A percentile compares a stretch with the other conserved stretches of the same genome.
Conservation (phyloP, 1,140 invertebrate species). For the Elysia chlorotica region DNA sequence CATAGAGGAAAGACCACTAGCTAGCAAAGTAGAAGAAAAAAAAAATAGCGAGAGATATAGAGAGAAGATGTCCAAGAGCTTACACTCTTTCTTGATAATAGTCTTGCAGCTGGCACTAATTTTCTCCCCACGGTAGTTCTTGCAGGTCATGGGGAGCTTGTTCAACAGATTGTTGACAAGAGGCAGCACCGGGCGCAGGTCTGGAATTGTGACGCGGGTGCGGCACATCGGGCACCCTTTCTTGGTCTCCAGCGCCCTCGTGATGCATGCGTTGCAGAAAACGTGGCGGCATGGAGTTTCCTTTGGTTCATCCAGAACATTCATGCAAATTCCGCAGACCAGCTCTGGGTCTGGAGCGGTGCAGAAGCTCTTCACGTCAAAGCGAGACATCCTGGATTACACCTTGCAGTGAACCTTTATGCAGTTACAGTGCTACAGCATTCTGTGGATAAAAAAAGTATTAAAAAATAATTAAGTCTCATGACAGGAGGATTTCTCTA, state of each 20-base stretch:
- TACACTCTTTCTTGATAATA: no score
- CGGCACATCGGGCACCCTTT: constrained; percentile 52
- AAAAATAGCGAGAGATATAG: no score
- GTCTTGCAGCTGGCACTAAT: no score
- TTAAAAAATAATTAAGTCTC: no score
- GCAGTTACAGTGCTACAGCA: no score
- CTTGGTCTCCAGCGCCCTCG: constrained; percentile 38
- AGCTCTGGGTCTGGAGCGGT: constrained; percentile 48
- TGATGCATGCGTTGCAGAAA: constrained; percentile 52
- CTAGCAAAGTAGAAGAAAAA: no score
- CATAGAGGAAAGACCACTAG: no score
- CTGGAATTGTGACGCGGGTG: constrained; percentile 20
- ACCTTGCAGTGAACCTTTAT: no score
- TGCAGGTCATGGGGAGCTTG: constrained; percentile 39
- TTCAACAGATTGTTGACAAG: constrained; percentile 56
- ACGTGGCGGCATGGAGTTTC: constrained; percentile 54
- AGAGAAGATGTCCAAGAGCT: no score
- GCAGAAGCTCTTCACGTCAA: constrained; percentile 51
- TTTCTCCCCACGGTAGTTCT: no score
- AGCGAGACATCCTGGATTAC: constrained; percentile 49
- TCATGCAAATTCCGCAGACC: constrained; percentile 53
- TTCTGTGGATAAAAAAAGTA: no score
- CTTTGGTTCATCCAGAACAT: constrained; percentile 47
- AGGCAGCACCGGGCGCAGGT: constrained; percentile 45
- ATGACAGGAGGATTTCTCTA: no score